These are phyloP conservation scores for Cephus pulcher DNA, from an alignment of 2,888 invertebrate species.

Conservation along the genomic window DNA sequence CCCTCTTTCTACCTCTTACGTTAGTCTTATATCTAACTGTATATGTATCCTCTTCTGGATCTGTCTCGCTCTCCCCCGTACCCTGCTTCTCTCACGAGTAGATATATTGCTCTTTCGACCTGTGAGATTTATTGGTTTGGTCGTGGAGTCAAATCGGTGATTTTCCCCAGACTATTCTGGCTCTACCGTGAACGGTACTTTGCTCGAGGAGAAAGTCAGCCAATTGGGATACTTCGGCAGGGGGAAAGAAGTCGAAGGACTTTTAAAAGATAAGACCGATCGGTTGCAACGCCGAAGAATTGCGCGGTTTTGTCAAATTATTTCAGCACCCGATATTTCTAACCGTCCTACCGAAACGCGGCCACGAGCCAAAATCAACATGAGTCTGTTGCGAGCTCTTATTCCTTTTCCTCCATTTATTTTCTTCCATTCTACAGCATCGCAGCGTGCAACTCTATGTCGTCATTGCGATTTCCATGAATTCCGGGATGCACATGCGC, in stretches of 20 bases:
- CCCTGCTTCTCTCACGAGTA: neutral
- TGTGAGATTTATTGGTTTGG: neutral
- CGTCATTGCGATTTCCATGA: neutral
- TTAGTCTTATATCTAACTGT: neutral
- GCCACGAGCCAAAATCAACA: constrained; percentile 62
- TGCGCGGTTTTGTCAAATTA: constrained; percentile 52
- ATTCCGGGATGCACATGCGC: neutral
- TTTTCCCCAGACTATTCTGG: neutral
- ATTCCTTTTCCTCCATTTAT: neutral
- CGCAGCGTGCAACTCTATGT: neutral
- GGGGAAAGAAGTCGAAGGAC: constrained; percentile 12
- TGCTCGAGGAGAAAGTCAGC: neutral
- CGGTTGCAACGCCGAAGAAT: constrained; percentile 1
- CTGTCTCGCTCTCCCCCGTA: neutral
- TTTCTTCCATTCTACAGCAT: neutral
- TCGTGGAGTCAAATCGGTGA: neutral
- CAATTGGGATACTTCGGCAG: neutral
- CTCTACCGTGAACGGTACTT: neutral
- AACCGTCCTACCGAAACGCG: constrained; percentile 58
- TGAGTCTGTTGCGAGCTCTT: neutral
- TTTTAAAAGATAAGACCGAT: neutral
- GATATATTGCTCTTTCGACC: neutral
- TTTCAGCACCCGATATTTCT: constrained; percentile 66
- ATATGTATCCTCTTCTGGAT: neutral
- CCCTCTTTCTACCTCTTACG: neutral